Conservation (phyloP, 2,888 invertebrate species). For the Blastobasis adustella region DNA sequence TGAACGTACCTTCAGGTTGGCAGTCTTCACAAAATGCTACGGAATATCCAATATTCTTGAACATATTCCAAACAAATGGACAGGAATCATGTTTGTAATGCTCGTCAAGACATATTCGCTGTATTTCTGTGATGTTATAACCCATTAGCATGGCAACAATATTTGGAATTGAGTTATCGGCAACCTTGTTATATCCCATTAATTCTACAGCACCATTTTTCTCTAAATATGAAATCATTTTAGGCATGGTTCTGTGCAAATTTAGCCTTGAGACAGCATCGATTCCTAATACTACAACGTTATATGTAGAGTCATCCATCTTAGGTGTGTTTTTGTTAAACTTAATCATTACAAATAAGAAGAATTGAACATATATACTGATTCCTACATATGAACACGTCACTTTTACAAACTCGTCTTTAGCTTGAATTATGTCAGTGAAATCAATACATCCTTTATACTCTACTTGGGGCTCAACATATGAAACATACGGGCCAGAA, state of each 20-base stretch:
- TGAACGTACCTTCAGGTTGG: slow-evolving; percentile 33
- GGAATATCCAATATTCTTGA: slow-evolving; percentile 76
- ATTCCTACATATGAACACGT: slow-evolving; percentile 61
- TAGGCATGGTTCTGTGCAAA: slow-evolving; percentile 86
- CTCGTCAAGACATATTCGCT: slow-evolving; percentile 65
- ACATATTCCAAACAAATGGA: slow-evolving; percentile 86
- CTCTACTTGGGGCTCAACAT: slow-evolving; percentile 45
- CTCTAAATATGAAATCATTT: slow-evolving; percentile 75
- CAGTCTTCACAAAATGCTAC: slow-evolving; percentile 88
- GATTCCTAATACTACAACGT: slow-evolving; percentile 85
- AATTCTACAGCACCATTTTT: slow-evolving; percentile 81
- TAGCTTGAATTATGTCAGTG: slow-evolving; percentile 36
- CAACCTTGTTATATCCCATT: slow-evolving; percentile 92
- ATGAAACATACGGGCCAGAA: slow-evolving; percentile 37
- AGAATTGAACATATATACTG: slow-evolving; percentile 77
- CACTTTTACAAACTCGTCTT: slow-evolving; percentile 78
- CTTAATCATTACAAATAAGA: slow-evolving; percentile 73
- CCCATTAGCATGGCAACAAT: slow-evolving; percentile 87
- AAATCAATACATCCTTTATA: slow-evolving; percentile 61
- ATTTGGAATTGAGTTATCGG: slow-evolving; percentile 93
- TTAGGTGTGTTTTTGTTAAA: slow-evolving; percentile 7
- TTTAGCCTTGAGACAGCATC: slow-evolving; percentile 89
- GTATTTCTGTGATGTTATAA: slow-evolving; percentile 69
- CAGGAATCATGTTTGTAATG: slow-evolving; percentile 79
- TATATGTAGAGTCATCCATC: slow-evolving; percentile 43